Conservation (phyloP, 2,888 invertebrate species). For the Ochropacha duplaris region DNA sequence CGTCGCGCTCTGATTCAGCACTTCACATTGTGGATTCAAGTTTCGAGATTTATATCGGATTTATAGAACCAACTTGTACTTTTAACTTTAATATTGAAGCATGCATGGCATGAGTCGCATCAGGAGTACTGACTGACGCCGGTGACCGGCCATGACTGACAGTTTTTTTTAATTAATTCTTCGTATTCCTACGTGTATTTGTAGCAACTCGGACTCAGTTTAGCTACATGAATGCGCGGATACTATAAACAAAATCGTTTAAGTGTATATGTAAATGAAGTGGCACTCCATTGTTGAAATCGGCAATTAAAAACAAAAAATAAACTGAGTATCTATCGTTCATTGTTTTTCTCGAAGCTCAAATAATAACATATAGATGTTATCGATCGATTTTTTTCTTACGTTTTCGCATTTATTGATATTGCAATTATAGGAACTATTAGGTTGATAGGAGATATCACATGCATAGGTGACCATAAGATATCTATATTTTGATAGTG, state of each 20-base stretch:
- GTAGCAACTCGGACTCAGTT: background rate
- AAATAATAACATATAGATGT: background rate
- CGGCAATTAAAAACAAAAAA: background rate
- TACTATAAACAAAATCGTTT: background rate
- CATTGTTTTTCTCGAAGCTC: background rate
- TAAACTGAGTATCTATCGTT: background rate
- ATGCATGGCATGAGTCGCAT: too few relatives aligned
- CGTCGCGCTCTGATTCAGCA: conserved; percentile 76
- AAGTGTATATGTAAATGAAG: background rate
- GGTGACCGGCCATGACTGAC: too few relatives aligned
- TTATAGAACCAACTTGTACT: conserved; percentile 14
- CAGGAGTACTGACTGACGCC: too few relatives aligned
- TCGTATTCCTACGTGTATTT: background rate
- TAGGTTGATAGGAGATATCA: too few relatives aligned
- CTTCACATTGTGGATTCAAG: conserved; percentile 52
- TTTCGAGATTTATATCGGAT: conserved; percentile 12
- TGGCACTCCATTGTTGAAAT: background rate
- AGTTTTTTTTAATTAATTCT: too few relatives aligned
- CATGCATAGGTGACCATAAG: too few relatives aligned
- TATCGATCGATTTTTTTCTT: background rate
- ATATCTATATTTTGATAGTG: too few relatives aligned
- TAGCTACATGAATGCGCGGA: background rate
- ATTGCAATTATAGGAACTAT: background rate
- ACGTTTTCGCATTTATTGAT: background rate
- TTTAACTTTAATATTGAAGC: conserved; percentile 44